Evolutionary conservation across 2,888 invertebrate species (phyloP).

Genomic region (Melanargia galathea): DNA sequence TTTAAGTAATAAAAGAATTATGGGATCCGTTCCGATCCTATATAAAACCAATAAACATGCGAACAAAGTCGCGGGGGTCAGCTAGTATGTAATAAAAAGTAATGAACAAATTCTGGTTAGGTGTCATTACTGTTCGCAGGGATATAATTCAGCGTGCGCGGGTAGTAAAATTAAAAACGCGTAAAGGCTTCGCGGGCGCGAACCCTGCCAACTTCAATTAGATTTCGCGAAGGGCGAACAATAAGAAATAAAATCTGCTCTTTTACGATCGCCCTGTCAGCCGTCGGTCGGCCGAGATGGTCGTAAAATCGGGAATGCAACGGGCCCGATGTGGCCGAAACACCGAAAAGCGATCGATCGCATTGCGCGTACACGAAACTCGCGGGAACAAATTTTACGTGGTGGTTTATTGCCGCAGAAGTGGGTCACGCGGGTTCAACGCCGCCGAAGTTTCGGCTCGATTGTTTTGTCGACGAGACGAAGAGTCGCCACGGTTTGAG

Average conservation of each 20-base stretch:
- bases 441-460: slow-evolving; percentile 19
- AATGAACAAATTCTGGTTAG: slow-evolving; percentile 65
- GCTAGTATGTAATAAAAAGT: slow-evolving; percentile 68
- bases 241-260: slow-evolving; percentile 80
- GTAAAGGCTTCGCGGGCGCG: slow-evolving; percentile 66
- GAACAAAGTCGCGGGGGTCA: no score
- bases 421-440: slow-evolving; percentile 64
- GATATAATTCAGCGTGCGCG: slow-evolving; percentile 67
- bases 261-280: slow-evolving; percentile 77
- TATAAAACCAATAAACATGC: no score
- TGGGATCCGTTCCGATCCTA: no score
- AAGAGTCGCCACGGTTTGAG: slow-evolving; percentile 38
- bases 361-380: slow-evolving; percentile 56
- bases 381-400: slow-evolving; percentile 67
- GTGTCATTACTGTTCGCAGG: slow-evolving; percentile 60
- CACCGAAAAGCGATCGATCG: slow-evolving; percentile 61
- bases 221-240: slow-evolving; percentile 80
- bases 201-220: slow-evolving; percentile 73
- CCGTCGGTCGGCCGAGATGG: slow-evolving; percentile 67
- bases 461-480: slow-evolving; percentile 33
- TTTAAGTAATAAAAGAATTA: no score
- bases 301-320: slow-evolving; percentile 78
- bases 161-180: slow-evolving; percentile 77
- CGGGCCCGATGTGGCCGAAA: slow-evolving; percentile 65
- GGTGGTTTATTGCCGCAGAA: slow-evolving; percentile 66